These are phyloP conservation scores for Nesogale talazaci DNA, from an alignment of 2,113 vertebrate species.

Conservation along the genomic window DNA sequence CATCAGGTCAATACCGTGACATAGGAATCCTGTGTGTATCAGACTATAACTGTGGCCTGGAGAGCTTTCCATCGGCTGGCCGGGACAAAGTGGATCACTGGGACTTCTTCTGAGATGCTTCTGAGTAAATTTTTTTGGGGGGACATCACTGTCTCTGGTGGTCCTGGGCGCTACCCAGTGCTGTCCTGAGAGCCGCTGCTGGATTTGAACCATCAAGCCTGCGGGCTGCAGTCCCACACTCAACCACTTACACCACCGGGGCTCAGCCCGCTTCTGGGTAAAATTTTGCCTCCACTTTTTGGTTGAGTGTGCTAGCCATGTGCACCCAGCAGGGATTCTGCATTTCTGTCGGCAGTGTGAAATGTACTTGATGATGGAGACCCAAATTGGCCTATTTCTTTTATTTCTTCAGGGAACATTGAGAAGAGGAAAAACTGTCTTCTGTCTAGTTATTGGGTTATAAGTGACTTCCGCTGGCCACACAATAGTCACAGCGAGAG, in stretches of 20 bases:
- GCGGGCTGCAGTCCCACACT: too few relatives aligned
- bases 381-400: neutral
- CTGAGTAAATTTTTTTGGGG: neutral
- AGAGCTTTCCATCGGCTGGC: neutral
- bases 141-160: too few relatives aligned
- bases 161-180: too few relatives aligned
- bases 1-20: neutral
- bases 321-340: neutral
- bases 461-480: neutral
- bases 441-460: neutral
- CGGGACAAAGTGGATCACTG: neutral
- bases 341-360: neutral
- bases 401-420: conserved; percentile 18
- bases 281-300: neutral
- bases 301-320: neutral
- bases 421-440: neutral
- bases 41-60: neutral
- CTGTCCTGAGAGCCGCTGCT: too few relatives aligned
- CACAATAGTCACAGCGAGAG: neutral
- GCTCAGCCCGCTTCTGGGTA: too few relatives aligned
- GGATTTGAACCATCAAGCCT: too few relatives aligned
- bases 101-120: neutral
- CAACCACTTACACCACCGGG: too few relatives aligned
- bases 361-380: neutral
- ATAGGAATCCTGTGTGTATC: neutral